These are phyloP conservation scores for Labeo calbasu DNA, from an alignment of 2,797 vertebrate species.

Conservation along the genomic window DNA sequence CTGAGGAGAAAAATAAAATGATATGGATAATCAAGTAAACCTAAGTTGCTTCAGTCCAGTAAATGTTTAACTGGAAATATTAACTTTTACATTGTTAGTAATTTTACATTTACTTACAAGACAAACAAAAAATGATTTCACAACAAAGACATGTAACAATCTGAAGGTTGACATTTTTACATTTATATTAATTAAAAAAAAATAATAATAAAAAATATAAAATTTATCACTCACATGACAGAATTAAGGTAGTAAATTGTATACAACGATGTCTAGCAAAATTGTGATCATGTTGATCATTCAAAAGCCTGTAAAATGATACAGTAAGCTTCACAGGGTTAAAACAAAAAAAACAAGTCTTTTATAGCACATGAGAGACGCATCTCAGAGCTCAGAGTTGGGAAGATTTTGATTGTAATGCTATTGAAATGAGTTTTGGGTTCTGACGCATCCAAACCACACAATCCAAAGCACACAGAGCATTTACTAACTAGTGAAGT, in stretches of 20 bases:
- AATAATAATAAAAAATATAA: not conserved
- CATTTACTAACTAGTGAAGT: not conserved
- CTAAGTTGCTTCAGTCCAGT: not conserved
- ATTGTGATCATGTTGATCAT: no score
- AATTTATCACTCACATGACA: not conserved
- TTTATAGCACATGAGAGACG: not conserved
- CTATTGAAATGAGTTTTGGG: not conserved
- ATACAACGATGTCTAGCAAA: not conserved
- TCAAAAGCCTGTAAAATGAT: not conserved
- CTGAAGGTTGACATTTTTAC: not conserved
- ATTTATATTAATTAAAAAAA: no score
- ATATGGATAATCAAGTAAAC: not conserved
- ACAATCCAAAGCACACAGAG: no score
- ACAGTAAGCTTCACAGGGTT: not conserved
- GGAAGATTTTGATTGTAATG: not conserved
- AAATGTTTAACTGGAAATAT: not conserved
- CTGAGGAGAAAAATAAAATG: not conserved
- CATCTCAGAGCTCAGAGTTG: not conserved
- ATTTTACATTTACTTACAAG: not conserved
- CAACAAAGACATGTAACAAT: not conserved
- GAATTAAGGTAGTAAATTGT: not conserved
- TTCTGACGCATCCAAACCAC: not conserved
- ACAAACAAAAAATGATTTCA: not conserved
- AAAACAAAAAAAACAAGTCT: accelerated
- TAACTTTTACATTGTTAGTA: no score